Evolutionary conservation across 2,797 vertebrate genomes (phyloP), one percentile per base, ranked within the genome.

Genomic region (Nothura maculosa): DNA sequence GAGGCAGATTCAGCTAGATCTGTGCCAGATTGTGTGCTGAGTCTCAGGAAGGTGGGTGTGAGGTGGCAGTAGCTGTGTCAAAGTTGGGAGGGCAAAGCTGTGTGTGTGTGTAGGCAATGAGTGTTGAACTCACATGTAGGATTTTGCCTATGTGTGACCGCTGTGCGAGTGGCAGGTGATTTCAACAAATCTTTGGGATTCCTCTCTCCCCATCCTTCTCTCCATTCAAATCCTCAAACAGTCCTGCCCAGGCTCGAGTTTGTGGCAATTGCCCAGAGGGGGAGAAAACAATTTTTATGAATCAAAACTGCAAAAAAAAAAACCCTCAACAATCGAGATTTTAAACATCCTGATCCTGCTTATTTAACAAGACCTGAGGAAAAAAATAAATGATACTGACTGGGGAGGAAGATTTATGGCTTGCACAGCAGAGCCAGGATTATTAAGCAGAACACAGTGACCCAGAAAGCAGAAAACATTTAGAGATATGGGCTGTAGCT

Each of bases 371-470:
- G 87, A 82, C 34, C 70, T 70, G 79, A 91, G 45, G 86, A 87
- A 92, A 96, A 93, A 96, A 94, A 92, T 69, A 85, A 94, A 86
- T 83, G 47, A 47, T 79, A 43, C 82, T 86, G 91, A 88, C 80
- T 86, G 24, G 21, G 79, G 57, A 85, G 73, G 70, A 94, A 96
- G 95, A 97, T 97, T 96, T 91, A 96, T 96, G 72, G 76, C 55
- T 88, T 77, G 55, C 89, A 82, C 4, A 6, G 93, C 76, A 96
- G 92, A 93, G 78, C 64, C 61, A 60, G 74, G 67, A 92, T 96
- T 96, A 96, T 79, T 88, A 92, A 94, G 70, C 87, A 94, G 85
- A 95, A 81, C 73, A 90, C 92, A 96, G 50, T 86, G 89, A 85
- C 85, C 84, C 94, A 95, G 92, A 96, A 93, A 94, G 50, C 47